These are phyloP conservation scores for Rhyacophila brunnea DNA, from an alignment of 1,140 invertebrate species.

Conservation along the genomic window DNA sequence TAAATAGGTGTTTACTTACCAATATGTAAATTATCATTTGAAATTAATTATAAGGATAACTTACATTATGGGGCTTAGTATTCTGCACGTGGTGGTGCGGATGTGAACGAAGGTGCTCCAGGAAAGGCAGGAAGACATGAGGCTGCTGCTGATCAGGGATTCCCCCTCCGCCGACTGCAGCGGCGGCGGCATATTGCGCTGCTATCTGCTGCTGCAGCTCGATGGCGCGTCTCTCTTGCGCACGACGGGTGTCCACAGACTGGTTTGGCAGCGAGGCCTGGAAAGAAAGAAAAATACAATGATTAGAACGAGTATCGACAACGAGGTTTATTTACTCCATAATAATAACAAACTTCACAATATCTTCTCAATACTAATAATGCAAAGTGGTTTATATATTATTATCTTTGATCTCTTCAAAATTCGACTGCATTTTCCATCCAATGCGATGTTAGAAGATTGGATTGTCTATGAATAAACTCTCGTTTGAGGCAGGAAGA, in stretches of 20 bases:
- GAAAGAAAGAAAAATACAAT: conserved; percentile 11
- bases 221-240: conserved; percentile 25
- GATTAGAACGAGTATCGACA: no score
- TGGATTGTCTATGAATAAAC: no score
- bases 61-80: conserved; percentile 9
- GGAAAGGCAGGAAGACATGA: conserved; percentile 31
- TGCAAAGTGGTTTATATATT: no score
- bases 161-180: neutral
- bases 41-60: neutral
- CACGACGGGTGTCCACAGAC: conserved; percentile 7
- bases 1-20: no score
- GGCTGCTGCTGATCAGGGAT: conserved; percentile 5
- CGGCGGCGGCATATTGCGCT: conserved; percentile 22
- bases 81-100: conserved; percentile 27
- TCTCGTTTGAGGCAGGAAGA: no score
- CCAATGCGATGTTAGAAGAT: no score
- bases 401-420: no score
- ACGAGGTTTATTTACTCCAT: no score
- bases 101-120: conserved; percentile 27
- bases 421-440: no score
- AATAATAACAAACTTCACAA: no score
- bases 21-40: no score
- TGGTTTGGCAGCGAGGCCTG: conserved; percentile 20
- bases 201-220: conserved; percentile 33
- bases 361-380: no score